Conservation (phyloP, 2,888 invertebrate species). For the Opisthograptis luteolata region DNA sequence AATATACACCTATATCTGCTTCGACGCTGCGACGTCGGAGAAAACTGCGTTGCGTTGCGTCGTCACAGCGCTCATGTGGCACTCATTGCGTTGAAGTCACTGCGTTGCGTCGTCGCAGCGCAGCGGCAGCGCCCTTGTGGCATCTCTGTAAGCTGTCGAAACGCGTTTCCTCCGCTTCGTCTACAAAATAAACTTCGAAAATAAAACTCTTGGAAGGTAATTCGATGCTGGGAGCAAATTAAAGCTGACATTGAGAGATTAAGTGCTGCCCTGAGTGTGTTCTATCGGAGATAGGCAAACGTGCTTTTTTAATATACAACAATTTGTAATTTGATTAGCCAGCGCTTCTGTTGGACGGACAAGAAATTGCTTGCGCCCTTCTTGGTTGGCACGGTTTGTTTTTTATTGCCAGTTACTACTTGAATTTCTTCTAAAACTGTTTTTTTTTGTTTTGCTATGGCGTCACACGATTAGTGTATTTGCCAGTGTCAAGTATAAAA, state of each 20-base stretch:
- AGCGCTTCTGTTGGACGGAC: constrained; percentile 33
- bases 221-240: constrained; percentile 78
- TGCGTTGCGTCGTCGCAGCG: too few species aligned
- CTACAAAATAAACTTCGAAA: constrained; percentile 66
- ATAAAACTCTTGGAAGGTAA: constrained; percentile 80
- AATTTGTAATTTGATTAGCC: constrained; percentile 55
- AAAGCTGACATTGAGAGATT: constrained; percentile 83
- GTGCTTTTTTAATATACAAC: constrained; percentile 48
- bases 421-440: background rate
- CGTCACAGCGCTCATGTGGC: too few species aligned
- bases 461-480: too few species aligned
- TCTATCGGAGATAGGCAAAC: constrained; percentile 50
- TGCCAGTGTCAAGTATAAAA: too few species aligned
- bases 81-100: too few species aligned
- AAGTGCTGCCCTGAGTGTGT: constrained; percentile 69
- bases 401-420: background rate
- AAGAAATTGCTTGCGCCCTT: constrained; percentile 4
- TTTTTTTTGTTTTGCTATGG: too few species aligned
- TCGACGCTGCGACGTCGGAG: too few species aligned
- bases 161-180: constrained; percentile 69
- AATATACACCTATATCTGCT: too few species aligned
- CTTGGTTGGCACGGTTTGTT: background rate
- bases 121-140: too few species aligned
- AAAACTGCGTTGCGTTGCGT: too few species aligned
- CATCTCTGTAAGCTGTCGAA: constrained; percentile 64